Evolutionary conservation across 2,888 invertebrate species (phyloP), one percentile per base, ranked within the genome.

Genomic region (Pyrrhia umbra): DNA sequence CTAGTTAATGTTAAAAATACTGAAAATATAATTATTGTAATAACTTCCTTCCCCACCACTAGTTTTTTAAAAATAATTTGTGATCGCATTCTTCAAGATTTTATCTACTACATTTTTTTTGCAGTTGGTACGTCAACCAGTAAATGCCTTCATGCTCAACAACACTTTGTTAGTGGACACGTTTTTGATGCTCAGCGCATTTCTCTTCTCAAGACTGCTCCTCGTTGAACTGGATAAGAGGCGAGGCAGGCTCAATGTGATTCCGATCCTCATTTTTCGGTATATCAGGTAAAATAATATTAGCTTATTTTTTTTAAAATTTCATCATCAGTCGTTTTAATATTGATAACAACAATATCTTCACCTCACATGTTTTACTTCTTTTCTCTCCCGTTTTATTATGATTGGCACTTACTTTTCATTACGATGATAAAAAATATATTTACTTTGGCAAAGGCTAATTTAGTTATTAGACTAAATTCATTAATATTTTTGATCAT

Each of bases 161-260:
- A 97, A 96, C 72, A 95, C 96, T 1, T 88, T 97, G 6, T 91
- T 97, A 10, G 97, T 97, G n/a, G 97, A 97, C 79, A 96, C 96
- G 0, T 97, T 97, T 85, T 89, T 97, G 61, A 92, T 97, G 79
- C 88, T 97, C 34, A 96, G 97, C 80, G 97, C 97, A 6, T 97
- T 97, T 84, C 93, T 97, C 21, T 96, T 97, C 88, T 95, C 96
- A 75, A 94, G 96, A 61, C 93, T 97, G n/a, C 88, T 97, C 1
- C 91, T 97, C 2, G 89, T 96, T 18, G 97, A 97, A 86, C 86
- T 97, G 69, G 96, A 97, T 76, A 96, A 96, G 84, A 93, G 96
- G 68, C 94, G 95, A 71, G 96, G 96, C 25, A 94, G 86, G 45
- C 81, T 97, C 5, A 97, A 97, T 87, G 90, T 97, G 63, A 76